Percentiles rank a stretch among this genome's conserved stretches.
Conservation (phyloP, 2,113 vertebrate genomes). For the Chlorodrepanis virens region DNA sequence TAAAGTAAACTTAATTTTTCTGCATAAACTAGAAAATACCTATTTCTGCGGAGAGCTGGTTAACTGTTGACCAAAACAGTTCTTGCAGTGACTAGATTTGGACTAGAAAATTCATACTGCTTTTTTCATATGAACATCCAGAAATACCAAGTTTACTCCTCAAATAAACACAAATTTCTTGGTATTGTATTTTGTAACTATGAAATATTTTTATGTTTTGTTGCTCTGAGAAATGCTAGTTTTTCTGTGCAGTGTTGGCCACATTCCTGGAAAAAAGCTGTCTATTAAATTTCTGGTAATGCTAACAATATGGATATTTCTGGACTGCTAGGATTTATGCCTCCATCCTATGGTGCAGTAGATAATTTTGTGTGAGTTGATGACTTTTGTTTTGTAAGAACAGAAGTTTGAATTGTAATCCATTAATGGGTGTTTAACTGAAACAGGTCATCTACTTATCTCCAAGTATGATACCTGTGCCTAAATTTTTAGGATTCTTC, state of each 20-base stretch:
- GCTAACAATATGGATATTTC: neutral
- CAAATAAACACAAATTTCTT: neutral
- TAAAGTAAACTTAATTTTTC: neutral
- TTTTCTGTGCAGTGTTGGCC: neutral
- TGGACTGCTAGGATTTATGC: neutral
- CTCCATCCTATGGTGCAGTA: neutral
- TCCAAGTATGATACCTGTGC: neutral
- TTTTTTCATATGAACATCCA: neutral
- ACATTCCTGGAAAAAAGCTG: neutral
- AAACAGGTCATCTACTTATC: neutral
- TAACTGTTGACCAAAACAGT: neutral
- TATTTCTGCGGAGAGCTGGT: neutral
- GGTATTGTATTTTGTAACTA: neutral
- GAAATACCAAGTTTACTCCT: neutral
- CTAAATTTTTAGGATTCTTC: slow-evolving; percentile 36
- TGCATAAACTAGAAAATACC: neutral
- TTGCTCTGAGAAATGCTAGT: neutral
- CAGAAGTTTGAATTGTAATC: neutral
- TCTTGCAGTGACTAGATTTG: neutral
- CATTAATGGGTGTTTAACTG: neutral
- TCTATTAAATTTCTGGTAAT: neutral
- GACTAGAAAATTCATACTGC: neutral
- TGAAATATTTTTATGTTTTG: neutral
- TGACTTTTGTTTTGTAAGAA: neutral
- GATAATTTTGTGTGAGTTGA: neutral